A percentile compares a stretch with the other conserved stretches of the same genome.
Evolutionary conservation across 2,113 vertebrate species (phyloP).

Genomic region (Macquaria australasica): DNA sequence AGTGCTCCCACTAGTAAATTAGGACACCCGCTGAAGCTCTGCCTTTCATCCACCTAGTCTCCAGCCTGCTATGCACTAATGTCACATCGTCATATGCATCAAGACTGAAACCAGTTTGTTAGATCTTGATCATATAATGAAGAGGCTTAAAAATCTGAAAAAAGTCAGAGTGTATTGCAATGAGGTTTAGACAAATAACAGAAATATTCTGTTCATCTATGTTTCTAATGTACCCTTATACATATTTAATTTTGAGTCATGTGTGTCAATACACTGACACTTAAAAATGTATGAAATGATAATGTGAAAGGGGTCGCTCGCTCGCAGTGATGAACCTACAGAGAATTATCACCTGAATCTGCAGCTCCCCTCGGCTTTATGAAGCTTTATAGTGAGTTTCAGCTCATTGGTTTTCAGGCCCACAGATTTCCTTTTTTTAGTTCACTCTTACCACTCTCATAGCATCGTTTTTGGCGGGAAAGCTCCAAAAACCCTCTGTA

Average conservation of each 20-base stretch:
- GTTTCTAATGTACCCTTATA: no score
- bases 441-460: not conserved
- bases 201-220: not conserved
- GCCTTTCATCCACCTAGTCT: conserved; percentile 1
- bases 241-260: not conserved
- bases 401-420: not conserved
- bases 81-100: not conserved
- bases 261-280: not conserved
- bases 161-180: not conserved
- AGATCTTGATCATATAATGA: not conserved
- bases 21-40: not conserved
- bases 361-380: not conserved
- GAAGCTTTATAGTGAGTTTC: not conserved
- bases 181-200: no score
- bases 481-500: not conserved
- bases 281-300: no score
- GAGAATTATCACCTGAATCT: not conserved
- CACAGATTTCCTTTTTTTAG: not conserved
- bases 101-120: not conserved
- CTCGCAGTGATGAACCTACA: not conserved
- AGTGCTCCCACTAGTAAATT: not conserved
- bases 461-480: not conserved
- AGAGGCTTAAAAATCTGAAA: no score
- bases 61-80: not conserved
- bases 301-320: no score